Evolutionary conservation across 2,888 invertebrate genomes (phyloP).

Genomic region (Trachelus tabidus): DNA sequence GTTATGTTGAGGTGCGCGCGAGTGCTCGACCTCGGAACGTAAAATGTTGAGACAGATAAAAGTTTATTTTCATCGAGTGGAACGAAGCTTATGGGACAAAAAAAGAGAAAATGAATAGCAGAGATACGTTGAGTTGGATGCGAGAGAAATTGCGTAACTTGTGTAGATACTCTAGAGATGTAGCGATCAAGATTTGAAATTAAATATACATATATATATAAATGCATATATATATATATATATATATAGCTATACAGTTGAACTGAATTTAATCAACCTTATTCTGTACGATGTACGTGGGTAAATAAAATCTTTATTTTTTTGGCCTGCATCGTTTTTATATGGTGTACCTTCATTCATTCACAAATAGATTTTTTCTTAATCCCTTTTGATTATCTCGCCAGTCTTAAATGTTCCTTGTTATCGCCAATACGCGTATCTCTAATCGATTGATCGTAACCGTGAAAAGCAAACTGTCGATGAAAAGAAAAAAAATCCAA

Average conservation of each 20-base stretch:
- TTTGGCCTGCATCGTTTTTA: constrained; percentile 60
- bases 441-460: not conserved
- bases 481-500: not conserved
- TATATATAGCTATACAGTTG: constrained; percentile 35
- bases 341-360: constrained; percentile 36
- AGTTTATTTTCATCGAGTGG: constrained; percentile 4
- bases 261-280: constrained; percentile 54
- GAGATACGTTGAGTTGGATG: not conserved
- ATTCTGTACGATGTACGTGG: constrained; percentile 59
- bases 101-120: not conserved
- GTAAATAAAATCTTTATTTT: constrained; percentile 60
- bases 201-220: constrained; percentile 30
- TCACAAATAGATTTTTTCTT: not conserved
- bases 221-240: constrained; percentile 30
- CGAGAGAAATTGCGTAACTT: constrained; percentile 14
- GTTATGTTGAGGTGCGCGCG: not conserved
- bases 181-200: constrained; percentile 41
- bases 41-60: constrained; percentile 4
- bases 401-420: not conserved
- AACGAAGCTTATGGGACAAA: not conserved
- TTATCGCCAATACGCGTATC: not conserved
- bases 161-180: constrained; percentile 48
- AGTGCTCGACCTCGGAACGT: not conserved
- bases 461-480: not conserved
- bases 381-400: not conserved